These are phyloP conservation scores for Montifringilla adamsi DNA, from an alignment of 2,113 vertebrate genomes.

Conservation along the genomic window DNA sequence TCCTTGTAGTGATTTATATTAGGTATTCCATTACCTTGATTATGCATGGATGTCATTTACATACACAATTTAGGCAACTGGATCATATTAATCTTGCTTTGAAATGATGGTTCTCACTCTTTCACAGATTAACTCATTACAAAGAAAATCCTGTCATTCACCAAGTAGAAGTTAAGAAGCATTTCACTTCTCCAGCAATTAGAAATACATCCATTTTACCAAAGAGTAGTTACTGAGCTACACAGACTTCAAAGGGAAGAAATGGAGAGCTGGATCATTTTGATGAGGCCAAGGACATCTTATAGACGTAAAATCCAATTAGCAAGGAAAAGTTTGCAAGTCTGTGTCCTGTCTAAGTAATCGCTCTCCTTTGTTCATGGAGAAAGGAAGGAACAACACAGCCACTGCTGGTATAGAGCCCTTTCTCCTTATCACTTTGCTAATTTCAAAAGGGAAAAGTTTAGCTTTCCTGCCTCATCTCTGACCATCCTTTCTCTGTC, in stretches of 20 bases:
- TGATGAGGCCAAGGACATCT: neutral
- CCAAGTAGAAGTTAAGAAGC: neutral
- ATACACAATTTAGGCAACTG: neutral
- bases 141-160: neutral
- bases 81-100: neutral
- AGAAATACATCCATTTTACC: neutral
- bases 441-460: neutral
- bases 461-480: neutral
- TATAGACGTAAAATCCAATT: neutral
- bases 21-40: neutral
- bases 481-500: neutral
- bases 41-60: neutral
- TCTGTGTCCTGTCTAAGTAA: neutral
- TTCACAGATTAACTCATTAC: neutral
- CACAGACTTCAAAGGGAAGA: neutral
- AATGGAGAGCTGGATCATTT: neutral
- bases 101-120: neutral
- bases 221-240: neutral
- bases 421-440: neutral
- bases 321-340: neutral
- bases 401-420: neutral
- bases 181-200: neutral
- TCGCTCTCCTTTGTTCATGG: rapidly evolving
- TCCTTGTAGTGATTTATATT: neutral
- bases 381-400: neutral